phyloP scores from a whole-genome alignment of 2,113 vertebrate species.

The Hyperopisus bebe region DNA sequence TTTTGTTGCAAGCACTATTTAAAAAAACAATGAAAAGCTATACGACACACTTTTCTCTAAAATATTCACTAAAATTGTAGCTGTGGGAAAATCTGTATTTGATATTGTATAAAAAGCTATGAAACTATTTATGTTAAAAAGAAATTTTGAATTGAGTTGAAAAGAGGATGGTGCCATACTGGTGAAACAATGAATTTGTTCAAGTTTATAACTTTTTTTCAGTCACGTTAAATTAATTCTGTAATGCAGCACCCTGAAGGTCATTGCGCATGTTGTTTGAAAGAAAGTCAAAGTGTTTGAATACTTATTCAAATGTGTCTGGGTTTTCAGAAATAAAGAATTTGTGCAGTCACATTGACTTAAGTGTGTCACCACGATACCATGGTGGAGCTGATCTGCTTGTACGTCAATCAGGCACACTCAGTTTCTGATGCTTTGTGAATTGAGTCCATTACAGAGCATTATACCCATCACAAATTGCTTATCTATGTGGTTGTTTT shows the following conservation, averaged over 20 bases:
- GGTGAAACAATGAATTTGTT: neutral
- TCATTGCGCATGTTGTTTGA: slow-evolving; percentile 36
- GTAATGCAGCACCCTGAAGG: slow-evolving; percentile 36
- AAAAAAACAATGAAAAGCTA: neutral
- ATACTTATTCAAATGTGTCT: slow-evolving; percentile 8
- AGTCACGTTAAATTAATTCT: slow-evolving; percentile 3
- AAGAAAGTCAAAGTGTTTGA: slow-evolving; percentile 34
- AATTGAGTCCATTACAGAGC: neutral
- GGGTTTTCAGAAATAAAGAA: slow-evolving; percentile 14
- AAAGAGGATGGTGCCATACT: slow-evolving; percentile 8
- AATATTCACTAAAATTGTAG: slow-evolving; percentile 3
- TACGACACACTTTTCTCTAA: neutral
- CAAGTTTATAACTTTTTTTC: slow-evolving; percentile 26
- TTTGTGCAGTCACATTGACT: neutral
- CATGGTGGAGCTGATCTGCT: neutral
- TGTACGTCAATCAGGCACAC: neutral
- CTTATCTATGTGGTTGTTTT: neutral
- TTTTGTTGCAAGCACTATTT: slow-evolving; percentile 22
- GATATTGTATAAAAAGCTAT: neutral
- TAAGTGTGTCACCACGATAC: neutral
- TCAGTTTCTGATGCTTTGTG: neutral
- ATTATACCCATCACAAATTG: neutral
- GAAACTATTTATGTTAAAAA: slow-evolving; percentile 4
- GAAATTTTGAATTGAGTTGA: slow-evolving; percentile 20
- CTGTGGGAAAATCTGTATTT: slow-evolving; percentile 3